phyloP scores from a whole-genome alignment of 2,888 invertebrate genomes.

The Keiferia lycopersicella region DNA sequence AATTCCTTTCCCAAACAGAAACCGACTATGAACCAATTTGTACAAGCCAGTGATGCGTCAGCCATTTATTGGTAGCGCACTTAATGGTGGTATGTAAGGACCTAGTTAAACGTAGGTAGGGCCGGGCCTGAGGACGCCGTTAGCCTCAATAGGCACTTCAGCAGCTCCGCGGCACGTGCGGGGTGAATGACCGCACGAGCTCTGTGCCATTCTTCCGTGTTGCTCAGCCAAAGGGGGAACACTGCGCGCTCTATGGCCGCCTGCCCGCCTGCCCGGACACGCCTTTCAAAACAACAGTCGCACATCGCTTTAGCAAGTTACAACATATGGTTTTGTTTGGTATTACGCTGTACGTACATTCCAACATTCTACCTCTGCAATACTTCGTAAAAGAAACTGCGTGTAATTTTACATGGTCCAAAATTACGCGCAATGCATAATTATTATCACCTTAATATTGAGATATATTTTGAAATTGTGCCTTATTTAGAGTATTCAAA shows the following conservation, averaged over 20 bases:
- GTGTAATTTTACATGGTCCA: neutral
- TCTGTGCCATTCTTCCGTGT: conserved; percentile 27
- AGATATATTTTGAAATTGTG: neutral
- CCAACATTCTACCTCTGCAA: neutral
- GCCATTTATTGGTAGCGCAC: neutral
- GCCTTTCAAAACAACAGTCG: conserved; percentile 21
- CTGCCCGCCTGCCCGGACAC: conserved; percentile 14
- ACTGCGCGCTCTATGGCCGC: neutral
- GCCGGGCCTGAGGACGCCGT: conserved; percentile 18
- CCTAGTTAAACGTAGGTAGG: conserved; percentile 14
- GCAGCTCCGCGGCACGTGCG: conserved; percentile 32
- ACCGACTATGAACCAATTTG: too few species aligned
- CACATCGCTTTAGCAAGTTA: conserved; percentile 16
- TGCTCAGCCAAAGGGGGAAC: conserved; percentile 22
- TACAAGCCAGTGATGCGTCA: neutral
- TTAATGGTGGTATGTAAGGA: neutral
- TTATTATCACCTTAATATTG: neutral
- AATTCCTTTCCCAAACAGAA: too few species aligned
- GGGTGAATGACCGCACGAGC: conserved; percentile 29
- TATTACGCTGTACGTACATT: neutral
- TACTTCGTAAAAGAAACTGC: neutral
- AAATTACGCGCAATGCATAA: neutral
- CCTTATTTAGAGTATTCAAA: too few species aligned
- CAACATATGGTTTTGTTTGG: neutral
- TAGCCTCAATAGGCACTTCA: conserved; percentile 30